Evolutionary conservation across 2,113 vertebrate species (phyloP).

Genomic region (Tychaedon coryphoeus): DNA sequence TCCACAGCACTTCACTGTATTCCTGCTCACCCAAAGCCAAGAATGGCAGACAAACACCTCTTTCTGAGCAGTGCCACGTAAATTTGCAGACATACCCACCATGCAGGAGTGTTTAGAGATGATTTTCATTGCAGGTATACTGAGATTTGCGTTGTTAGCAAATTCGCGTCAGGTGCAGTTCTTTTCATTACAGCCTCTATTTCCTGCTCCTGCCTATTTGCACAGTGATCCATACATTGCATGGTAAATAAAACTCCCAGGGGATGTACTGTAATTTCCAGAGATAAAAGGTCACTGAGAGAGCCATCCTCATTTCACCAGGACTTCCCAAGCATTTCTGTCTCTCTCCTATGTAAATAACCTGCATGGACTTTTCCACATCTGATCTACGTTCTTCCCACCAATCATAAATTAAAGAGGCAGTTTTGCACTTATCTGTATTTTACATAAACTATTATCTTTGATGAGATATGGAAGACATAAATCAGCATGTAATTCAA

Average conservation of each 20-base stretch:
- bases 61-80: background rate
- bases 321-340: background rate
- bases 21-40: background rate
- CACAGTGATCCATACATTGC: background rate
- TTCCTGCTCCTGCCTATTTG: background rate
- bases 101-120: background rate
- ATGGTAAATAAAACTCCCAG: background rate
- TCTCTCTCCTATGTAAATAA: background rate
- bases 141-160: background rate
- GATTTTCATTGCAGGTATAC: background rate
- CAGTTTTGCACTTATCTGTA: background rate
- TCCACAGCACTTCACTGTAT: background rate
- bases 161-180: background rate
- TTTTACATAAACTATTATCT: background rate
- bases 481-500: background rate
- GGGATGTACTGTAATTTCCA: background rate
- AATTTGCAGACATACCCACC: background rate
- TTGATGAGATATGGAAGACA: background rate
- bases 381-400: background rate
- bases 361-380: background rate
- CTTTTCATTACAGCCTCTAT: background rate
- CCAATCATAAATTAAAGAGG: background rate
- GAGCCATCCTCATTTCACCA: background rate
- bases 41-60: accelerated
- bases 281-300: background rate